phyloP scores from a whole-genome alignment of 2,797 vertebrate genomes.

The Falco biarmicus region DNA sequence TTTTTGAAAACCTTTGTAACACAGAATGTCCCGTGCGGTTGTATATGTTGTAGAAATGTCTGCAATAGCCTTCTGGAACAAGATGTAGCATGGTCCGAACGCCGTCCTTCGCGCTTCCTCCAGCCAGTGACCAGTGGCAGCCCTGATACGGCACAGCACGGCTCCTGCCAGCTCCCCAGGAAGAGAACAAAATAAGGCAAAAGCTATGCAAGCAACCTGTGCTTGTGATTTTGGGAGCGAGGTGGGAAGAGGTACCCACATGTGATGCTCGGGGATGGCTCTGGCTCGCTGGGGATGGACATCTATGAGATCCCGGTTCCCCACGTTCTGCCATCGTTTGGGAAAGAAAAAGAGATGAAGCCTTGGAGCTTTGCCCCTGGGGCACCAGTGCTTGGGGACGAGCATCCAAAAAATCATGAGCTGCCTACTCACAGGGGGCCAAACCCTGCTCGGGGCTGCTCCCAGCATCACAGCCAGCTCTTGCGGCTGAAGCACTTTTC shows the following conservation, averaged over 20 bases:
- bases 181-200: neutral
- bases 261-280: neutral
- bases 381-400: neutral
- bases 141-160: neutral
- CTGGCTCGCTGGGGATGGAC: neutral
- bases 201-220: neutral
- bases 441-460: neutral
- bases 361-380: neutral
- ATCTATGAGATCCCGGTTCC: fast-evolving
- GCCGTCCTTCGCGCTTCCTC: slow-evolving; percentile 67
- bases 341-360: neutral
- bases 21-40: slow-evolving; percentile 86
- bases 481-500: slow-evolving; percentile 11
- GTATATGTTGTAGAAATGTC: slow-evolving; percentile 90
- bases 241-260: neutral
- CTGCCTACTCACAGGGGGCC: fast-evolving
- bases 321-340: fast-evolving
- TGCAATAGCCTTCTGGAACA: slow-evolving; percentile 89
- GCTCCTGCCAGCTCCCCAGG: neutral
- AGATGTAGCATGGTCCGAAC: slow-evolving; percentile 87
- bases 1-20: slow-evolving; percentile 82
- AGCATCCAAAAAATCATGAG: neutral
- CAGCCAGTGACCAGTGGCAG: slow-evolving; percentile 79
- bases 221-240: neutral
- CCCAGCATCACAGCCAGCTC: neutral